Evolutionary conservation across 2,797 vertebrate species (phyloP).

Genomic region (Podargus strigoides): DNA sequence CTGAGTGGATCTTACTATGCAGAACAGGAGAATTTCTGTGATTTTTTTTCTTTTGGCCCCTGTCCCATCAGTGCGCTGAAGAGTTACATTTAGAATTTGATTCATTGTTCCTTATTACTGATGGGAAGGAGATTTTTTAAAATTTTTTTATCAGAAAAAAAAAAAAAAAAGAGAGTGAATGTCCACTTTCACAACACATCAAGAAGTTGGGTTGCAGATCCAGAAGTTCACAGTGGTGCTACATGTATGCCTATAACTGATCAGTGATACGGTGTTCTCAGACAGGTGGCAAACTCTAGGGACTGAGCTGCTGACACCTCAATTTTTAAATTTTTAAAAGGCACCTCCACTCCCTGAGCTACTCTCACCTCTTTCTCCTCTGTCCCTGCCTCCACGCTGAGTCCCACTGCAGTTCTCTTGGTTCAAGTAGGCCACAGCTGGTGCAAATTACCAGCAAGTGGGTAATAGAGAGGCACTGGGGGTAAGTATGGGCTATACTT

Average conservation of each 20-base stretch:
- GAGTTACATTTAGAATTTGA: neutral
- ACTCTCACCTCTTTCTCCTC: neutral
- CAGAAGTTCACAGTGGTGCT: neutral
- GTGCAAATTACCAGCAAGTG: neutral
- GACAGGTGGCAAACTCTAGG: neutral
- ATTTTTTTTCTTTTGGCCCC: neutral
- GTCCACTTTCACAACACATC: neutral
- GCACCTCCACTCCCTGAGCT: neutral
- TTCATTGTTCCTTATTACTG: neutral
- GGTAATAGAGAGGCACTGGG: fast-evolving
- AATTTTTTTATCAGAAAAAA: neutral
- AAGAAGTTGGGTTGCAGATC: neutral
- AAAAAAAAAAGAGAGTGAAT: neutral
- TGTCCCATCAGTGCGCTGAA: neutral
- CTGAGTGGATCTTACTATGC: neutral
- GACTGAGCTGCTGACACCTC: neutral
- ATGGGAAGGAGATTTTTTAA: neutral
- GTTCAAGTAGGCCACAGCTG: neutral
- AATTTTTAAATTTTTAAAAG: neutral
- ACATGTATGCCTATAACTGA: fast-evolving
- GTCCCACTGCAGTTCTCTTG: neutral
- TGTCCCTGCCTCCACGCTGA: neutral
- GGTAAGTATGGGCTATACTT: neutral
- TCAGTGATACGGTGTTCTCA: neutral
- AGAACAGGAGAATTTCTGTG: neutral